These are phyloP conservation scores for Clytia hemisphaerica DNA, from an alignment of 30 jellyfish, hydroid and myxozoan genomes.

Conservation along the genomic window DNA sequence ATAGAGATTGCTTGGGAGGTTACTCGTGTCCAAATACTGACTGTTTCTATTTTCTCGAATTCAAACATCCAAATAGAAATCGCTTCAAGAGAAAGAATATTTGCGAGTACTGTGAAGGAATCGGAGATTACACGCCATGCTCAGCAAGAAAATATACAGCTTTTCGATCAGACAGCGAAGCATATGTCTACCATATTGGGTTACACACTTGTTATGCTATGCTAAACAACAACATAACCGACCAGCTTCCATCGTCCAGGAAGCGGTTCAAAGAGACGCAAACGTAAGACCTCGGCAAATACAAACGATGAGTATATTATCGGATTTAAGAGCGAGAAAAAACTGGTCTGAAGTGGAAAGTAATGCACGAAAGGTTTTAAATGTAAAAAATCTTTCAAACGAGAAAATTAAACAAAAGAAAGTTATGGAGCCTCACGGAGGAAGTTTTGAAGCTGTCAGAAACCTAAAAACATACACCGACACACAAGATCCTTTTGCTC, in stretches of 20 bases:
- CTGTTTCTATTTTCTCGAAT: not conserved
- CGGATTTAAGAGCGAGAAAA: not conserved
- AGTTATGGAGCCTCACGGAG: not conserved
- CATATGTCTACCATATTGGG: not conserved
- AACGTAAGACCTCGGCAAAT: not conserved
- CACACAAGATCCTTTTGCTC: not conserved
- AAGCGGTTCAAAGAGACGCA: not conserved
- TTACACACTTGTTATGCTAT: not conserved
- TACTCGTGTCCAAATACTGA: not conserved
- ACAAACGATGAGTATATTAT: not conserved
- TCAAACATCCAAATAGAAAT: no score
- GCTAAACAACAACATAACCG: not conserved
- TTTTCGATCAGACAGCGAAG: not conserved
- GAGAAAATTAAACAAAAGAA: no score
- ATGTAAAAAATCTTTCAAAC: no score
- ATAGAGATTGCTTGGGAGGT: not conserved
- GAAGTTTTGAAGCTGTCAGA: not conserved
- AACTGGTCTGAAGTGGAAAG: not conserved
- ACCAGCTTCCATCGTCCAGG: not conserved
- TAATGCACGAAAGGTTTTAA: not conserved
- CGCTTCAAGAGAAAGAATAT: not conserved
- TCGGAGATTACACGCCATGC: not conserved
- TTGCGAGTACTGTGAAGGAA: not conserved
- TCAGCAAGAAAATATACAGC: slow-evolving; percentile 5
- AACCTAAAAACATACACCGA: not conserved